Percentiles rank a stretch among this genome's conserved stretches.
Conservation (phyloP, 2,888 invertebrate genomes). For the Drosophila fungiperda region DNA sequence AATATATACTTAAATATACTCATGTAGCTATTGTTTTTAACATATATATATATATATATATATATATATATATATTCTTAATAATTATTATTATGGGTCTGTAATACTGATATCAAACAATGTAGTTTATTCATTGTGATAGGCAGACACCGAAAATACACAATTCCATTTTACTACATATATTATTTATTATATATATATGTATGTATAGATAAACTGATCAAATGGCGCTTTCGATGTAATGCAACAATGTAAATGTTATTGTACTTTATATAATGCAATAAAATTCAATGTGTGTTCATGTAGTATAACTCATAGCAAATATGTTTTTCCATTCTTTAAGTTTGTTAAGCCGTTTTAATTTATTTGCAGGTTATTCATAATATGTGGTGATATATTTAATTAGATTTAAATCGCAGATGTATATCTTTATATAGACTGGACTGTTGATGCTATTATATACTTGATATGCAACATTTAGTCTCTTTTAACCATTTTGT, state of each 20-base stretch:
- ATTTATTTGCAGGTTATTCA: too few relatives aligned
- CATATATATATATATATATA: conserved; percentile 35
- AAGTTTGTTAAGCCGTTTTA: too few relatives aligned
- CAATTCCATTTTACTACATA: conserved; percentile 51
- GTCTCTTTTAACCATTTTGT: too few relatives aligned
- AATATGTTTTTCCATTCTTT: not conserved
- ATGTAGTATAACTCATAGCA: conserved; percentile 59
- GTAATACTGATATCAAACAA: conserved; percentile 45
- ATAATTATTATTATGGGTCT: conserved; percentile 39
- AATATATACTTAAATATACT: conserved; percentile 44
- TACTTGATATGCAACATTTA: not conserved
- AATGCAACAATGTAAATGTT: conserved; percentile 68
- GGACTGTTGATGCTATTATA: not conserved
- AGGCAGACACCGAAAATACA: conserved; percentile 60
- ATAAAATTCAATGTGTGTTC: conserved; percentile 75
- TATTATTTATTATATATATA: conserved; percentile 6
- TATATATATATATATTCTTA: conserved; percentile 26
- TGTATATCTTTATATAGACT: not conserved
- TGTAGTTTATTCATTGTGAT: conserved; percentile 76
- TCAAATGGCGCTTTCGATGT: conserved; percentile 67
- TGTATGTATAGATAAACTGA: conserved; percentile 22
- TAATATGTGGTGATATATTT: too few relatives aligned
- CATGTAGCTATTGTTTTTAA: conserved; percentile 72
- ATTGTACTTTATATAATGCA: conserved; percentile 71
- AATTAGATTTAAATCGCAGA: not conserved